Percentiles rank a stretch among this genome's conserved stretches.
Evolutionary conservation across 2,113 vertebrate species (phyloP).

Genomic region (Pangasianodon hypophthalmus): DNA sequence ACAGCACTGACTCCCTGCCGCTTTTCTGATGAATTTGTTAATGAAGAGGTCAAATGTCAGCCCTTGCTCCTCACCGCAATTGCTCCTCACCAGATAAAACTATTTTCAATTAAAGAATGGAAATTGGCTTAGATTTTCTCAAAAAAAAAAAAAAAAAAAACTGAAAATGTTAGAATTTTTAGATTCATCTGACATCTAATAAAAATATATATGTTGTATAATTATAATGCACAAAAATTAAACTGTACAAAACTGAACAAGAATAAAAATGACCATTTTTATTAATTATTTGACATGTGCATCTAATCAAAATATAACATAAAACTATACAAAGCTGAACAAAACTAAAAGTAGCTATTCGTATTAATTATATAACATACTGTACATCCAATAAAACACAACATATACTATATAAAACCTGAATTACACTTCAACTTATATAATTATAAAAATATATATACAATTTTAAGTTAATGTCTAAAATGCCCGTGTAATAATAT

Average conservation of each 20-base stretch:
- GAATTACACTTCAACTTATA: not conserved
- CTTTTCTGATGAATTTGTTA: constrained; percentile 49
- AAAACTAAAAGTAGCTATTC: not conserved
- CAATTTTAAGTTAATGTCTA: not conserved
- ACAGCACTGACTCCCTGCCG: constrained; percentile 55
- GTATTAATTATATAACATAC: not conserved
- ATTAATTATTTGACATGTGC: not conserved
- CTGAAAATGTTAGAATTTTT: not conserved
- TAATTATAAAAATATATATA: not conserved
- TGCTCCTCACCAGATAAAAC: not conserved
- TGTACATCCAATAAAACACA: not conserved
- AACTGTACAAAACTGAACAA: not conserved
- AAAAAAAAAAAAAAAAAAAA: not conserved
- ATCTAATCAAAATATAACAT: not conserved
- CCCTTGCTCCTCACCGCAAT: too few species aligned
- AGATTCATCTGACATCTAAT: not conserved
- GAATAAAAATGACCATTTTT: too few species aligned
- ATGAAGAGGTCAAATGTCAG: constrained; percentile 58
- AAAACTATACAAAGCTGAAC: not conserved
- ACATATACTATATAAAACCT: not conserved
- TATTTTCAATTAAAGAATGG: not conserved
- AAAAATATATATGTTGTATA: not conserved
- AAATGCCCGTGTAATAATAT: not conserved
- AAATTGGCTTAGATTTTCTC: not conserved
- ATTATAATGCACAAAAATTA: too few species aligned